Evolutionary conservation across 2,888 invertebrate genomes (phyloP).

Genomic region (Marronus borbonicus): DNA sequence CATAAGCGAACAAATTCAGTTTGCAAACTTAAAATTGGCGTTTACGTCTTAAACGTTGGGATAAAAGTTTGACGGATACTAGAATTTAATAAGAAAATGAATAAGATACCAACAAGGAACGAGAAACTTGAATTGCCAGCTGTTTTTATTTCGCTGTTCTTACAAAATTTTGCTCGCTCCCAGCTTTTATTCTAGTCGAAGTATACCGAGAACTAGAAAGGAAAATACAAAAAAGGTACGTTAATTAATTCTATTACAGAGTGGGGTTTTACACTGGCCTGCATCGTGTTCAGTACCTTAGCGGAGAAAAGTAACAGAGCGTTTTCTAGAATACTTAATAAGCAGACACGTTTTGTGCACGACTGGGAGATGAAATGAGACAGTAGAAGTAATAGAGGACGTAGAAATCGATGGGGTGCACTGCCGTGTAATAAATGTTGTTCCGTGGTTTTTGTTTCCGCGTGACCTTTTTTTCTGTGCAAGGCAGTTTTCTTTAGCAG

Average conservation of each 20-base stretch:
- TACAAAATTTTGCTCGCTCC: slow-evolving; percentile 7
- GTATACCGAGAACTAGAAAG: not conserved
- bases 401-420: slow-evolving; percentile 45
- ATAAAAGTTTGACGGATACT: slow-evolving; percentile 29
- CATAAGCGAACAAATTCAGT: not conserved
- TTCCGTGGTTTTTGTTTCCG: slow-evolving; percentile 44
- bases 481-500: slow-evolving; percentile 19
- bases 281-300: slow-evolving; percentile 15
- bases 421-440: slow-evolving; percentile 46
- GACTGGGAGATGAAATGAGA: slow-evolving; percentile 13
- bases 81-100: slow-evolving; percentile 10
- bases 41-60: slow-evolving; percentile 6
- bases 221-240: slow-evolving; percentile 27
- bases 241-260: slow-evolving; percentile 41
- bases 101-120: slow-evolving; percentile 14
- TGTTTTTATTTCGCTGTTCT: slow-evolving; percentile 4
- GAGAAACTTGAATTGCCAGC: slow-evolving; percentile 9
- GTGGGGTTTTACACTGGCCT: slow-evolving; percentile 9
- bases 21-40: slow-evolving; percentile 32
- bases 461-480: slow-evolving; percentile 8
- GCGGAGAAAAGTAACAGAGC: not conserved
- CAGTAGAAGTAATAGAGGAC: slow-evolving; percentile 25
- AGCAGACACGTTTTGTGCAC: slow-evolving; percentile 5
- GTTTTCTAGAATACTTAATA: slow-evolving; percentile 45
- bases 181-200: not conserved